Evolutionary conservation across 2,113 vertebrate genomes (phyloP), one percentile per base, ranked within the genome.

Genomic region (Hystrix cristata): DNA sequence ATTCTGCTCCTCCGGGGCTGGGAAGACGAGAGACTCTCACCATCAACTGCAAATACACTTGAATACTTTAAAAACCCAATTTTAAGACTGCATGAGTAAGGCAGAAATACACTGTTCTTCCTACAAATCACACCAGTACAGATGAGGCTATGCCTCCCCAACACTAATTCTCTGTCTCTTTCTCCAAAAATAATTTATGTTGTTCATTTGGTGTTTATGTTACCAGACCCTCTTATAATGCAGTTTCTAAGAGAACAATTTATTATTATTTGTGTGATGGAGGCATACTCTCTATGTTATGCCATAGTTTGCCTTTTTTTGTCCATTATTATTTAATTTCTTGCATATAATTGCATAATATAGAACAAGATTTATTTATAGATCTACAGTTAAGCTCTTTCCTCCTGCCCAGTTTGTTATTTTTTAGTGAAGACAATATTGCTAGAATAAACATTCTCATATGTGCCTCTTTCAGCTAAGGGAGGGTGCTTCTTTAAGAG

Each of bases 221-320:
- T 94, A 60, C 46, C 59, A 85, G 78, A 51, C 43, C 5, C 31
- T 81, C 62, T 81, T 72, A 76, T 79, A 27, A 51, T 19, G 43
- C 43, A 51, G 57, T 82, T 97, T 95, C 90, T 60, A 55, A 83
- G 80, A 88, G 64, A 96, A 94, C 79, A 72, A n/a, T 34, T 59
- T 86, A 85, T 91, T 46, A 25, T 51, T 78, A 38, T 95, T 95
- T 29, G 5, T 64, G 76, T 3, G 14, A 69, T 60, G 21, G 60
- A 51, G 51, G 60, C 46, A 38, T 1, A 12, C 53, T 46, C 71
- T 74, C 7, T 74, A 0, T 46, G n/a, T n/a, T 55, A 18, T 78
- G 38, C 27, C 15, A 87, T 43, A 25, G 34, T 59, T 85, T 80
- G 19, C 34, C 46, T 51, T 57, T 60, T 62, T 34, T 38, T 19